phyloP scores from a whole-genome alignment of 2,888 invertebrate species.

The Caradrina kadenii region DNA sequence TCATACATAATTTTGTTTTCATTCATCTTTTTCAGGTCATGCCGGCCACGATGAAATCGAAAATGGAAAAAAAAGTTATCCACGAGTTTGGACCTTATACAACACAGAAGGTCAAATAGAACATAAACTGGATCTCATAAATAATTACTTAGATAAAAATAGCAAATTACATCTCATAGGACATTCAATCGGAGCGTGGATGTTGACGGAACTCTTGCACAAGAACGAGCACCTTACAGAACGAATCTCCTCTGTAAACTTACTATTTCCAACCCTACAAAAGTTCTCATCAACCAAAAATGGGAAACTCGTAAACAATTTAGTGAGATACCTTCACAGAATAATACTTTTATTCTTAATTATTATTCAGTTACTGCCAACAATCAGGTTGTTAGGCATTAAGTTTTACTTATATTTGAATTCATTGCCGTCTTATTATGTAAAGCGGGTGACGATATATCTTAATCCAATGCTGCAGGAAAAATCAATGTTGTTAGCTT shows the following conservation, averaged over 20 bases:
- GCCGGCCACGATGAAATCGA: conserved; percentile 38
- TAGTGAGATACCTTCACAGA: conserved; percentile 42
- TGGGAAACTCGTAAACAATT: conserved; percentile 49
- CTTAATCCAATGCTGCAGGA: conserved; percentile 45
- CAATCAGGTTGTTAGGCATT: conserved; percentile 29
- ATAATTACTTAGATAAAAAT: conserved; percentile 34
- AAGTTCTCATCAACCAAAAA: conserved; percentile 45
- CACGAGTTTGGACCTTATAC: conserved; percentile 31
- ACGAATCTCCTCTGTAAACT: conserved; percentile 50
- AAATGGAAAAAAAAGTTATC: conserved; percentile 11
- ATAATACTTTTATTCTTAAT: conserved; percentile 46
- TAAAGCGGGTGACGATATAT: conserved; percentile 43
- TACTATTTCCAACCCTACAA: conserved; percentile 58
- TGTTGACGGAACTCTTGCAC: conserved; percentile 53
- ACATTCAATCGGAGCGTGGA: conserved; percentile 54
- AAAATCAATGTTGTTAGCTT: conserved; percentile 48
- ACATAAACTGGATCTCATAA: conserved; percentile 54
- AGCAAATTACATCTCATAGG: conserved; percentile 52
- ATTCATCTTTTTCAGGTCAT: conserved; percentile 32
- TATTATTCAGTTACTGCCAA: conserved; percentile 43
- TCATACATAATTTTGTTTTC: not conserved
- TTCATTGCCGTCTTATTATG: conserved; percentile 46
- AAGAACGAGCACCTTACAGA: conserved; percentile 41
- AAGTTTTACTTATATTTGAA: conserved; percentile 38
- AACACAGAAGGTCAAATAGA: conserved; percentile 49